Evolutionary conservation across 2,888 invertebrate species (phyloP).

Genomic region (Tinea pellionella): DNA sequence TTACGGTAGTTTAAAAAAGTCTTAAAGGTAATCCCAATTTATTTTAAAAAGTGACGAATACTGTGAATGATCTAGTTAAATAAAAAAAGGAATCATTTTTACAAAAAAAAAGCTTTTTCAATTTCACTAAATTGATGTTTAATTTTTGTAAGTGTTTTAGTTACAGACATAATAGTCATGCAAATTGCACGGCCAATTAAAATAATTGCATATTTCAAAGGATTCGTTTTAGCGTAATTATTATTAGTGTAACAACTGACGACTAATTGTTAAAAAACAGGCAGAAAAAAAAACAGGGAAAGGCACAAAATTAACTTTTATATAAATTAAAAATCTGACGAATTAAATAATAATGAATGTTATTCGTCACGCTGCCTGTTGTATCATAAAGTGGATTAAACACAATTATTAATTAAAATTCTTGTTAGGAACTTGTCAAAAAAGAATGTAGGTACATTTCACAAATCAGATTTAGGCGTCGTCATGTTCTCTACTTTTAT

Average conservation of each 20-base stretch:
- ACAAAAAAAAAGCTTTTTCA: neutral
- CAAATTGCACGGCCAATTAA: neutral
- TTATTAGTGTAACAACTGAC: neutral
- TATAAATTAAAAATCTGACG: neutral
- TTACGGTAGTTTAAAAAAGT: neutral
- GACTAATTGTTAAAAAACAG: neutral
- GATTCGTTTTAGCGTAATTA: neutral
- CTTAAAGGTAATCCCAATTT: neutral
- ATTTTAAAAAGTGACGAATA: neutral
- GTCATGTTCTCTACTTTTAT: neutral
- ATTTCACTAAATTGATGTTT: neutral
- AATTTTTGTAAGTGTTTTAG: neutral
- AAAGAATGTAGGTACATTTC: neutral
- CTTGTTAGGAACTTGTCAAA: neutral
- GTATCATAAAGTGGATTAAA: neutral
- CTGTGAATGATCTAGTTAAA: too few relatives aligned
- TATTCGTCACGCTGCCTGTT: neutral
- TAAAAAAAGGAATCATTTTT: neutral
- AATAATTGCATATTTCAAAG: conserved; percentile 10
- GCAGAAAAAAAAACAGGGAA: neutral
- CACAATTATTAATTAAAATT: conserved; percentile 1
- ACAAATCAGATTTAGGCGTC: neutral
- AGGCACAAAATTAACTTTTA: neutral
- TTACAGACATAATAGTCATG: neutral
- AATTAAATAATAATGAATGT: neutral